A percentile compares a stretch with the other conserved stretches of the same genome.
phyloP scores from a whole-genome alignment of 1,140 invertebrate genomes.

The Drosophila rufa region DNA sequence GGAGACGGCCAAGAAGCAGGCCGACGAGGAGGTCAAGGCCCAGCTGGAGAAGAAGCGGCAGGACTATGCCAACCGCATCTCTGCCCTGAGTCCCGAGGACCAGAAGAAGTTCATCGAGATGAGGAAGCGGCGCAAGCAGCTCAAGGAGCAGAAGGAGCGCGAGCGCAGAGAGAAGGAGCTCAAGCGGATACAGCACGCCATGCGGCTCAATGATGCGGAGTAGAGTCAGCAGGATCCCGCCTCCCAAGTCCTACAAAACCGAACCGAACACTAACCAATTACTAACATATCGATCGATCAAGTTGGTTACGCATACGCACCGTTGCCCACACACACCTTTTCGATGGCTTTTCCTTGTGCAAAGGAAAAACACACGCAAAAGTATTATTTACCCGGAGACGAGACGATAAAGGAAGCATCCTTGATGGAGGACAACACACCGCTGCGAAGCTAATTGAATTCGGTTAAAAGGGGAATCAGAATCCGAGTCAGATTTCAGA shows the following conservation, averaged over 20 bases:
- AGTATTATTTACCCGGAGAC: slow-evolving; percentile 69
- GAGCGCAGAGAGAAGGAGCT: slow-evolving; percentile 60
- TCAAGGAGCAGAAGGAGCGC: slow-evolving; percentile 52
- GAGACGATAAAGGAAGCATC: slow-evolving; percentile 21
- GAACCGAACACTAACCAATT: slow-evolving; percentile 37
- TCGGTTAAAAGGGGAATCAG: slow-evolving; percentile 36
- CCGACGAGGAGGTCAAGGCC: slow-evolving; percentile 49
- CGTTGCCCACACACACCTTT: slow-evolving; percentile 35
- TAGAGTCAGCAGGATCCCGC: slow-evolving; percentile 22
- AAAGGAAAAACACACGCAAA: slow-evolving; percentile 36
- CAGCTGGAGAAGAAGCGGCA: slow-evolving; percentile 55
- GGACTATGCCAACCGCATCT: slow-evolving; percentile 59
- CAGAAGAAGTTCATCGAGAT: slow-evolving; percentile 73
- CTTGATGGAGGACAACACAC: slow-evolving; percentile 12
- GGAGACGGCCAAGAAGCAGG: slow-evolving; percentile 55
- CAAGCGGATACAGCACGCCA: slow-evolving; percentile 73
- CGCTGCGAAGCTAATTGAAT: slow-evolving; percentile 18
- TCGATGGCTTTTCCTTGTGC: slow-evolving; percentile 43
- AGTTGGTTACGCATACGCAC: slow-evolving; percentile 48
- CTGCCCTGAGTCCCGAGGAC: slow-evolving; percentile 65
- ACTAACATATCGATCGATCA: slow-evolving; percentile 65
- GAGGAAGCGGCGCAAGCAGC: slow-evolving; percentile 75
- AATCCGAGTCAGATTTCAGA: slow-evolving; percentile 15
- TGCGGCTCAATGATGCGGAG: slow-evolving; percentile 64
- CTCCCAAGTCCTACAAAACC: background rate